These are phyloP conservation scores for Leptobrachium ailaonicum DNA, from an alignment of 2,113 vertebrate genomes.

Conservation along the genomic window DNA sequence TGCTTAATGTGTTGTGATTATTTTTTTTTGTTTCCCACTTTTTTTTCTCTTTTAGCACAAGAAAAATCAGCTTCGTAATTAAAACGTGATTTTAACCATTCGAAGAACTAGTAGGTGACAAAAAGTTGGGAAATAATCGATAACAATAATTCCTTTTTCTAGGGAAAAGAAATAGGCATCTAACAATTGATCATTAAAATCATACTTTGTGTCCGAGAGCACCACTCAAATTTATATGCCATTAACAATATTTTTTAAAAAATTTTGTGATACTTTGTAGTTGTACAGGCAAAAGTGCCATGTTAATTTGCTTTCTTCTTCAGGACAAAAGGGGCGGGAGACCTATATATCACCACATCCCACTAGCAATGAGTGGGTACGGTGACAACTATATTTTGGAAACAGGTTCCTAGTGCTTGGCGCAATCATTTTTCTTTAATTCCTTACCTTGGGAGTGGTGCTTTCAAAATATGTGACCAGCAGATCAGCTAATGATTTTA, in stretches of 20 bases:
- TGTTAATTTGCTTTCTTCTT: conserved; percentile 22
- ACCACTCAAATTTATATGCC: conserved; percentile 9
- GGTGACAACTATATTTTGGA: neutral
- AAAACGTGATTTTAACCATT: conserved; percentile 21
- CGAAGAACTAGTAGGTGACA: conserved; percentile 14
- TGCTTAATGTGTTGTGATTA: conserved; percentile 8
- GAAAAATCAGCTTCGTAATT: too few species aligned
- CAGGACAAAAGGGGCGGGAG: conserved; percentile 36
- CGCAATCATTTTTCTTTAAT: neutral
- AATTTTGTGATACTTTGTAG: neutral
- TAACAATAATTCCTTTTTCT: conserved; percentile 15
- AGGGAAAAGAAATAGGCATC: conserved; percentile 12
- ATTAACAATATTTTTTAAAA: neutral
- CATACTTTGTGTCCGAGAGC: neutral
- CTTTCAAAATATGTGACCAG: conserved; percentile 16
- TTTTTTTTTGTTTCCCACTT: neutral
- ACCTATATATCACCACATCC: neutral
- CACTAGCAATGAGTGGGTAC: neutral
- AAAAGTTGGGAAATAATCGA: conserved; percentile 15
- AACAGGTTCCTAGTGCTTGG: neutral
- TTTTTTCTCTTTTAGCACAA: neutral
- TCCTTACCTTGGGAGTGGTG: conserved; percentile 1
- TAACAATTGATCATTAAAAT: conserved; percentile 20
- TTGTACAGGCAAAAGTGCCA: neutral
- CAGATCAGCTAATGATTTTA: conserved; percentile 4